phyloP scores from a whole-genome alignment of 1,140 invertebrate species.

The Drosophila sechellia region DNA sequence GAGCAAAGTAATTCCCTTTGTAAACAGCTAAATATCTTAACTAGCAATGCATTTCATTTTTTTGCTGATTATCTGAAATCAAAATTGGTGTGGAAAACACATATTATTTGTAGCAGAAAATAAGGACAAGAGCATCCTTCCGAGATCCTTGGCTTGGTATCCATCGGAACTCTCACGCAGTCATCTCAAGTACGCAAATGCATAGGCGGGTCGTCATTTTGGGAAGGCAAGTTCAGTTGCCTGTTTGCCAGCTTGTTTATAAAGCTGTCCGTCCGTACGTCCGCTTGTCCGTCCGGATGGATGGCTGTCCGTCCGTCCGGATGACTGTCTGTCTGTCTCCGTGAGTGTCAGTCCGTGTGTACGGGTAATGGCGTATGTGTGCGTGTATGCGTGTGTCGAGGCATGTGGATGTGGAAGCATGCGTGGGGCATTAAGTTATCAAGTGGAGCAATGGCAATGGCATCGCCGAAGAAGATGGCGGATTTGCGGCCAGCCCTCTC shows the following conservation, averaged over 20 bases:
- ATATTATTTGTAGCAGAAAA: too few relatives aligned
- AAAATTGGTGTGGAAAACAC: too few relatives aligned
- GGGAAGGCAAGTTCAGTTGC: slow-evolving; percentile 28
- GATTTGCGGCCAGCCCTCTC: slow-evolving; percentile 51
- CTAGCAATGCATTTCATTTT: too few relatives aligned
- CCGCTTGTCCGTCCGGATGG: not conserved
- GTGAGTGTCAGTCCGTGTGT: slow-evolving; percentile 22
- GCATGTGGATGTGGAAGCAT: slow-evolving; percentile 57
- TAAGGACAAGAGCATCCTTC: too few relatives aligned
- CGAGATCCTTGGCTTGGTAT: not conserved
- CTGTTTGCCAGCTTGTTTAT: slow-evolving; percentile 46
- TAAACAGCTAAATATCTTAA: not conserved
- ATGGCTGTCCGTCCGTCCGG: slow-evolving; percentile 28
- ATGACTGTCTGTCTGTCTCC: slow-evolving; percentile 1
- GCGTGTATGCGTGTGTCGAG: slow-evolving; percentile 23
- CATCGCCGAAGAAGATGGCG: slow-evolving; percentile 54
- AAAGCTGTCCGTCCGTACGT: slow-evolving; percentile 22
- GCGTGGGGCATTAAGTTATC: slow-evolving; percentile 78
- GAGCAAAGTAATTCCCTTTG: too few relatives aligned
- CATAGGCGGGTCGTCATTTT: slow-evolving; percentile 25
- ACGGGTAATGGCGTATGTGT: slow-evolving; percentile 29
- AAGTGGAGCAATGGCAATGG: slow-evolving; percentile 42
- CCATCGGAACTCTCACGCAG: slow-evolving; percentile 1
- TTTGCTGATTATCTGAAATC: too few relatives aligned
- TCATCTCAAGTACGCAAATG: slow-evolving; percentile 31